Evolutionary conservation across 2,888 invertebrate genomes (phyloP), one percentile per base, ranked within the genome.

Genomic region (Coleophora flavipennella): DNA sequence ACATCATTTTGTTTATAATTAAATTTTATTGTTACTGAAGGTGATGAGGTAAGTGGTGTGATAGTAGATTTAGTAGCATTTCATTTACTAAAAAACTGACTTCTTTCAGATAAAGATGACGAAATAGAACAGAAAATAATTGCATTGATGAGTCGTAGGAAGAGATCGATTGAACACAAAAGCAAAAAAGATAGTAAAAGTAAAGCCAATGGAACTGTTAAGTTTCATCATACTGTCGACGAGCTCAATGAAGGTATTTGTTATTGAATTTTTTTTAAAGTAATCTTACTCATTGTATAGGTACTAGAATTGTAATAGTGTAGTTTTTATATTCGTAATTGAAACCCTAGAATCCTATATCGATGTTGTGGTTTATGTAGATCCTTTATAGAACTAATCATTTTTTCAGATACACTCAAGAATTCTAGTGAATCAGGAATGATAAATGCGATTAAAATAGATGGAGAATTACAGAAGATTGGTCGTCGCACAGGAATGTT

Each of bases 181-280:
- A 7, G 32, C 7, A 27, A 13, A n/a, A 9, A 34, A 25, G 34
- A 34, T 28, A 13, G 3, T 6, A 33, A 36, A 6, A 25, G 12
- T 3, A 35, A 34, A 31, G 25, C 13, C 1, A 66, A 78, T 45
- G 50, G 55, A 40, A 62, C 85, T 44, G 42, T 75, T 0, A 62
- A 57, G 36, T 72, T 73, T 47, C 59, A 69, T 53, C 58, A 74
- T 31, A 59, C 65, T 1, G 44, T 73, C 1, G 78, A 83, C 48
- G 83, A 81, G 49, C 35, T 75, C 0, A 70, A 78, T 53, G 72
- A 75, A 69, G 76, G 78, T 78, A 57, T 20, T 31, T 12, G 20
- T 20, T 20, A n/a, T n/a, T n/a, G n/a, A n/a, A n/a, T n/a, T n/a
- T n/a, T n/a, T n/a, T n/a, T n/a, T n/a, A n/a, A n/a, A n/a, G n/a